Base-by-base conservation (phyloP, 2,797 vertebrate genomes). In the Sciurus vulgaris region DNA sequence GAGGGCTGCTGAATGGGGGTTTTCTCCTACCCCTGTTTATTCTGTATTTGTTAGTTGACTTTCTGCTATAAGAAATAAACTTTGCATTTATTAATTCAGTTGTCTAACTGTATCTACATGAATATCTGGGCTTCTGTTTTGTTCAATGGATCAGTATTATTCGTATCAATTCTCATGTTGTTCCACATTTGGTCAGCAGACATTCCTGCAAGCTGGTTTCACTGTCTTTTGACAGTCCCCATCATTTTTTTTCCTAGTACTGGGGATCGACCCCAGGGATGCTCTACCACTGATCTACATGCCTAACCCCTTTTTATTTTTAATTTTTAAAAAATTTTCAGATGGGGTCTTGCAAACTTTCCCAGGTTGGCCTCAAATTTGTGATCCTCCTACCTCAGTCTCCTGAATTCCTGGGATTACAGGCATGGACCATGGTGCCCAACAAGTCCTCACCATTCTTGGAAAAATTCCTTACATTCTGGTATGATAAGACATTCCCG, bases 11-110 rank as follows among this genome's bases (percentile, higher is more conserved):
- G 41, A 73, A 56, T 20, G 56, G 47, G 35, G 13, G 82, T 69
- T 89, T 65, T 89, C 49, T 73, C 47, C 85, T 78, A 11, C 54
- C 18, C 35, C 30, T 38, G 17, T 61, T 51, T 86, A 7, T 51
- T 94, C 54, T 84, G 2, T 70, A 63, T 44, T 61, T 41, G 30
- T 74, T 82, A 44, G 49, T 74, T 90, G 91, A 92, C n/a, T 65
- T 79, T 86, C 49, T 70, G 63, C 18, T 49, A 2, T 41, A 87
- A 85, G 85, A 95, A 87, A 92, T 72, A 44, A 63, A 72, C 81
- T 94, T 86, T 59, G 28, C 67, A 5, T 72, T 30, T 63, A 78
- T 84, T 44, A 91, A 24, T 76, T 88, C 5, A 38, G 70, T 83
- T 65, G 15, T 63, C 11, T 56, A n/a, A 5, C 65, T 70, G 0